Percentiles rank a stretch among this genome's conserved stretches.
These are phyloP conservation scores for Helicoverpa armigera DNA, from an alignment of 1,140 invertebrate species.

Conservation along the genomic window DNA sequence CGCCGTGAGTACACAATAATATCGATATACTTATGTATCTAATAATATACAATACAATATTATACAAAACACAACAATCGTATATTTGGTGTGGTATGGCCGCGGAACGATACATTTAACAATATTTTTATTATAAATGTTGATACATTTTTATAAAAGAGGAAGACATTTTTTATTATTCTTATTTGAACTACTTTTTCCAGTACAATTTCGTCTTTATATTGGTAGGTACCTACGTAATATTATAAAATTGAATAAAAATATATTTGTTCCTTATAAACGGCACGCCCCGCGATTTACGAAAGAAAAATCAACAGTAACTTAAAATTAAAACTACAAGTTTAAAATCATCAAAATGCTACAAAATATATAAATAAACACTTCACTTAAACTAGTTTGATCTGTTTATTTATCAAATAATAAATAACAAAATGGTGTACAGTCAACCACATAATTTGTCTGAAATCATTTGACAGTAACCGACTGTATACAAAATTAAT, in stretches of 20 bases:
- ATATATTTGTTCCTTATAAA: neutral
- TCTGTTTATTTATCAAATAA: slow-evolving; percentile 41
- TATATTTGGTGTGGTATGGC: slow-evolving; percentile 53
- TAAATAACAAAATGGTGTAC: slow-evolving; percentile 11
- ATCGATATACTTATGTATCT: slow-evolving; percentile 27
- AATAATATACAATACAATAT: slow-evolving; percentile 46
- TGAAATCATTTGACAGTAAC: neutral
- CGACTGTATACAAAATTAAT: slow-evolving; percentile 12
- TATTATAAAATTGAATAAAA: too few relatives aligned
- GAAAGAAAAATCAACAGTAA: slow-evolving; percentile 39
- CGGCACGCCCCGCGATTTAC: slow-evolving; percentile 5
- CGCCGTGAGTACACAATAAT: slow-evolving; percentile 45
- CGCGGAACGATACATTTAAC: slow-evolving; percentile 4
- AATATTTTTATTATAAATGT: neutral
- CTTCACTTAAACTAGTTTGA: slow-evolving; percentile 38
- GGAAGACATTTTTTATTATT: neutral
- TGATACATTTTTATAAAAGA: neutral
- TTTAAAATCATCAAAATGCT: slow-evolving; percentile 26
- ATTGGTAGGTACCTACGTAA: too few relatives aligned
- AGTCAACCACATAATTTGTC: neutral
- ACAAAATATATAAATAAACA: slow-evolving; percentile 51
- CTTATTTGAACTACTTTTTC: too few relatives aligned
- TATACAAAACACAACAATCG: slow-evolving; percentile 49
- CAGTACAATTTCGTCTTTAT: too few relatives aligned
- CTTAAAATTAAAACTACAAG: slow-evolving; percentile 11